These are phyloP conservation scores for Congeria kusceri DNA, from an alignment of 2,888 invertebrate species.

Conservation along the genomic window DNA sequence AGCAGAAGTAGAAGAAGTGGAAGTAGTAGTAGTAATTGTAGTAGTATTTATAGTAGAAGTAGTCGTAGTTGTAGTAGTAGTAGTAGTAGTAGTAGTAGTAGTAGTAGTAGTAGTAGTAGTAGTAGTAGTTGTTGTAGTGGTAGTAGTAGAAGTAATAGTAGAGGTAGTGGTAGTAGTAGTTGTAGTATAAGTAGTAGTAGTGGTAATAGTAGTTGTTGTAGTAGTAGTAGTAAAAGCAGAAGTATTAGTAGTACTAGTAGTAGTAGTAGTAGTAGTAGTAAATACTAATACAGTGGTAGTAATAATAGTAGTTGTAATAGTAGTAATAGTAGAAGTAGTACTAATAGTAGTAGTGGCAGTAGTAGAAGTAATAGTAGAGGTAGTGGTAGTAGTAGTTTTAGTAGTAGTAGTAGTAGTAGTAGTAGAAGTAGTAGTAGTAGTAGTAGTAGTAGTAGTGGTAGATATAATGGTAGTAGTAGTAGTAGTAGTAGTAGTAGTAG, in stretches of 20 bases:
- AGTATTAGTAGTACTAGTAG: not conserved
- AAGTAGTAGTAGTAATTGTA: not conserved
- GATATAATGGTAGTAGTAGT: too few relatives aligned
- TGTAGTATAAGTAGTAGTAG: not conserved
- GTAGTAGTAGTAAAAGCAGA: constrained; percentile 3
- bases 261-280: constrained; percentile 3
- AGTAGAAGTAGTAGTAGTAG: too few relatives aligned
- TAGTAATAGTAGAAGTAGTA: not conserved
- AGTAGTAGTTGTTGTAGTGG: not conserved
- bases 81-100: constrained; percentile 10
- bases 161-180: not conserved
- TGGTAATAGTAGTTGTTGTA: not conserved
- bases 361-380: not conserved
- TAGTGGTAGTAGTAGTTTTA: too few relatives aligned
- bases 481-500: too few relatives aligned
- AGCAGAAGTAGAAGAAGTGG: too few relatives aligned
- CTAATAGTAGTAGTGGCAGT: not conserved
- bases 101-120: constrained; percentile 7
- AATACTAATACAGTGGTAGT: too few relatives aligned
- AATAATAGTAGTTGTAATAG: constrained; percentile 4
- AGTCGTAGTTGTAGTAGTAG: constrained; percentile 3
- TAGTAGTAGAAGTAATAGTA: constrained; percentile 6
- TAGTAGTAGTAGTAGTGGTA: too few relatives aligned
- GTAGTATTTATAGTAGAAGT: not conserved
- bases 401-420: too few relatives aligned